Conservation (phyloP, 1,140 invertebrate species). For the Diabrotica virgifera region DNA sequence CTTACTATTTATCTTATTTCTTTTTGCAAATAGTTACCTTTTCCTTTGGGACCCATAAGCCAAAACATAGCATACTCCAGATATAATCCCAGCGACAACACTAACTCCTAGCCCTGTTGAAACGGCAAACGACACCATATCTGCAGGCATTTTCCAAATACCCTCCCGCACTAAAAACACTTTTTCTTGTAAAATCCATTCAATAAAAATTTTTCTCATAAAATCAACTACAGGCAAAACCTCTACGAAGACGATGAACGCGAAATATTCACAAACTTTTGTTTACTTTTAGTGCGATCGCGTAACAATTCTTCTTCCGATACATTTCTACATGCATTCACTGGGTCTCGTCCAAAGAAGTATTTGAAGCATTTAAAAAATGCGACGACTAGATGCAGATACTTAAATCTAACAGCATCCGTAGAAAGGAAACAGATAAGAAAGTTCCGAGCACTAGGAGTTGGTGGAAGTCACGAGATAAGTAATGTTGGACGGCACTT, state of each 20-base stretch:
- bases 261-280: neutral
- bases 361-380: neutral
- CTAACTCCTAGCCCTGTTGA: constrained; percentile 56
- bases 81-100: constrained; percentile 57
- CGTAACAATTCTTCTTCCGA: no score
- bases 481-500: constrained; percentile 22
- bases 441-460: constrained; percentile 13
- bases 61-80: constrained; percentile 57
- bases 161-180: constrained; percentile 23
- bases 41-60: constrained; percentile 47
- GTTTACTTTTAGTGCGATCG: neutral
- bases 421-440: constrained; percentile 11
- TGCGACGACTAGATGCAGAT: neutral
- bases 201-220: constrained; percentile 20
- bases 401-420: constrained; percentile 8
- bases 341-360: neutral
- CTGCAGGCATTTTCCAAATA: constrained; percentile 46
- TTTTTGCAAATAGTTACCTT: constrained; percentile 32
- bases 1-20: no score
- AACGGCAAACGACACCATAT: constrained; percentile 51
- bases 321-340: no score
- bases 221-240: neutral
- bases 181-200: constrained; percentile 22
- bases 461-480: constrained; percentile 24
- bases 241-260: constrained; percentile 4